Evolutionary conservation across 2,888 invertebrate species (phyloP).

Genomic region (Cynaeus angustus): DNA sequence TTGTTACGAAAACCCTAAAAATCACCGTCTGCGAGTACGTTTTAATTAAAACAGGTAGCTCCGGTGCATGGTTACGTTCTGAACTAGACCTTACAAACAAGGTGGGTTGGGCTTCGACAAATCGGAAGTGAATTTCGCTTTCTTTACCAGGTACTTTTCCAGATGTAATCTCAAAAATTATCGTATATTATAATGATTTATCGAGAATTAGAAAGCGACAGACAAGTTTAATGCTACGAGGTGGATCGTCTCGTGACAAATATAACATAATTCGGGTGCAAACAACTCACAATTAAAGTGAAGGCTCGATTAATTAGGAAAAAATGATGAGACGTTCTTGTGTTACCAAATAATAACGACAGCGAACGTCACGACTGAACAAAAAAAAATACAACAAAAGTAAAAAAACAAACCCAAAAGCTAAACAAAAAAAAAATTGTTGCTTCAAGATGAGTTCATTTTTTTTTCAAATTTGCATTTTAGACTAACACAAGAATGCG

Average conservation of each 20-base stretch:
- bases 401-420: no score
- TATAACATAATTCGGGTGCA: constrained; percentile 21
- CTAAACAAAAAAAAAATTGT: no score
- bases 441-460: no score
- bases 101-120: constrained; percentile 38
- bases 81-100: constrained; percentile 41
- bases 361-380: no score
- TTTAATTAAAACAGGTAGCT: constrained; percentile 10
- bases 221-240: constrained; percentile 14
- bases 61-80: not conserved
- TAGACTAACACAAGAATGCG: no score
- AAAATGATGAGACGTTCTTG: no score
- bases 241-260: constrained; percentile 28
- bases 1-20: not conserved
- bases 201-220: constrained; percentile 38
- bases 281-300: constrained; percentile 24
- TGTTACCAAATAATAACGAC: no score
- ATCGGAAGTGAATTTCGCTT: constrained; percentile 41
- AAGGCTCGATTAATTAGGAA: not conserved
- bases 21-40: not conserved
- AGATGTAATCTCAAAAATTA: constrained; percentile 35
- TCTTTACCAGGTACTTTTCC: constrained; percentile 41
- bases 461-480: no score
- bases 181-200: constrained; percentile 42
- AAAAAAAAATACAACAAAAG: no score